These are phyloP conservation scores for Magallana gigas DNA, from an alignment of 1,140 invertebrate genomes.

Conservation along the genomic window DNA sequence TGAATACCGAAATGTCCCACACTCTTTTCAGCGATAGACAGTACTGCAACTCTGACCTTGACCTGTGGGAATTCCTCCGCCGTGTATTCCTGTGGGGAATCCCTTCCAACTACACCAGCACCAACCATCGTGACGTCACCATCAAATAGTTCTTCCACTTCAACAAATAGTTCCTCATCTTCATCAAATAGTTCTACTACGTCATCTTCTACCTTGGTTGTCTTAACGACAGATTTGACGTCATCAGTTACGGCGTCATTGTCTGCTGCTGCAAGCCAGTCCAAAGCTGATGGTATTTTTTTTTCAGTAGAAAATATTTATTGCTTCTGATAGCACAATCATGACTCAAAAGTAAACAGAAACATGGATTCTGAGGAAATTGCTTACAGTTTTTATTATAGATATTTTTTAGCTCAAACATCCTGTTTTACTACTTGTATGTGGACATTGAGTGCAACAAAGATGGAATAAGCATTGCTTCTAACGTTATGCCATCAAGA, in stretches of 20 bases:
- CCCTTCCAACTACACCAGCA: background rate
- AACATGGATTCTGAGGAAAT: no score
- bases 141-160: background rate
- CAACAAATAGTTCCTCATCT: background rate
- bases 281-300: background rate
- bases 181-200: no score
- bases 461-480: no score
- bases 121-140: background rate
- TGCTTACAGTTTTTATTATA: no score
- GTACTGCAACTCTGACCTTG: background rate
- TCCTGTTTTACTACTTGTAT: no score
- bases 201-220: no score
- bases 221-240: background rate
- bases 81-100: background rate
- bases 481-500: no score
- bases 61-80: slow-evolving; percentile 9
- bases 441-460: no score
- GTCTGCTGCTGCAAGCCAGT: background rate
- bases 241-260: background rate
- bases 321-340: no score
- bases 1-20: no score
- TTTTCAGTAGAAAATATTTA: background rate
- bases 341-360: no score
- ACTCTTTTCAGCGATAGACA: background rate
- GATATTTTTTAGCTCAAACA: no score